Base-by-base conservation (phyloP, 92 coral and sea anemone species). In the Zoanthus gigantus region DNA sequence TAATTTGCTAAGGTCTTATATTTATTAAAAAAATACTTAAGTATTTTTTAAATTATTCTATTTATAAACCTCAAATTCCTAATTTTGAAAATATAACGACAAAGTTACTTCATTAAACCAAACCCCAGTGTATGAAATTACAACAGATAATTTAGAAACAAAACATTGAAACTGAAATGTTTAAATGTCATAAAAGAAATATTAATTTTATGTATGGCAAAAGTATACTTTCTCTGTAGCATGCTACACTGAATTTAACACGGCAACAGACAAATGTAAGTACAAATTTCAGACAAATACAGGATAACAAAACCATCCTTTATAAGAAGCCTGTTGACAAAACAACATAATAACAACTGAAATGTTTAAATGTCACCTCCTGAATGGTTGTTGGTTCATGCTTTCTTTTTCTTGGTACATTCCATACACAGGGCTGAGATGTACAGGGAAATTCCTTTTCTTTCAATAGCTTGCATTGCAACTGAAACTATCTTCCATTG, bases 401-500 rank as follows among this genome's bases (percentile, higher is more conserved):
- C 77, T 93, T 91, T 32, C 94, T 80, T 78, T 91, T 91, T 2
- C 32, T 67, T 4, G 94, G 94, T 7, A 89, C 76, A 76, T 82
- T 91, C 92, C 95, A 93, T 9, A 58, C 47, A 44, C 95, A 88
- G 9, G 95, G 95, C 72, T 88, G 84, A 14, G 94, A 88, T 34
- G 94, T 93, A 44, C 95, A 90, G 72, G 84, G 67, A 65, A 74
- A 13, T 82, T 71, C n/a, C 46, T 45, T 50, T 82, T 75, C 56
- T 58, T 71, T 81, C 72, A 11, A n/a, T n/a, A 28, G 75, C 47
- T 88, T 50, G 52, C 58, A 9, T 89, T 32, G 34, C 84, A 18
- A 18, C 84, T 91, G 23, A 77, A 91, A 61, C 74, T 78, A 48
- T 91, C 94, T 52, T 89, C 94, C 85, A 92, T 80, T 13, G 90